phyloP scores from a whole-genome alignment of 2,797 vertebrate species.

The Phaenicophaeus curvirostris region DNA sequence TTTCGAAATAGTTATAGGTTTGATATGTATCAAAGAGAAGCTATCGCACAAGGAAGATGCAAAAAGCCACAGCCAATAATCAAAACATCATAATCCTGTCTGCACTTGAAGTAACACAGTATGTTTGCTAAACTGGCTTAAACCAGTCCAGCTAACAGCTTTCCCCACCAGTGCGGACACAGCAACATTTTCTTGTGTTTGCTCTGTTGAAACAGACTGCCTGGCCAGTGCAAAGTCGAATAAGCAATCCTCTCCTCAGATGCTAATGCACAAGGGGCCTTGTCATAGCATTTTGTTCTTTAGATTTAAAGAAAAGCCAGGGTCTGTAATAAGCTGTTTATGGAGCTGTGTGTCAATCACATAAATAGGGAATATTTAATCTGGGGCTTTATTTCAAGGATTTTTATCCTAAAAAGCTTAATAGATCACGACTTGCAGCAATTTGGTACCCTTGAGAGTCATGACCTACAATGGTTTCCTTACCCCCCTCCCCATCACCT shows the following conservation, averaged over 20 bases:
- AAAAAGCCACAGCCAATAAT: background rate
- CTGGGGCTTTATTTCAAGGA: background rate
- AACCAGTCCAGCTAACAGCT: constrained; percentile 1
- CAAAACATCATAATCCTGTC: background rate
- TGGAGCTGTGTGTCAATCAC: background rate
- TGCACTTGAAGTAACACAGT: background rate
- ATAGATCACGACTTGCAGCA: background rate
- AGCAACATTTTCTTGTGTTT: background rate
- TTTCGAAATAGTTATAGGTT: background rate
- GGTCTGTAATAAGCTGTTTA: background rate
- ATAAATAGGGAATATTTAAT: background rate
- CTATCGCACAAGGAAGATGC: background rate
- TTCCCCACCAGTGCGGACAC: background rate
- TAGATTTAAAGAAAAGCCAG: background rate
- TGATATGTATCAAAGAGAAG: background rate
- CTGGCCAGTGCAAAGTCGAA: constrained; percentile 5
- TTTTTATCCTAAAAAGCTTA: background rate
- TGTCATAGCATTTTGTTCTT: background rate
- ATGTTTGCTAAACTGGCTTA: background rate
- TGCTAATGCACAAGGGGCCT: background rate
- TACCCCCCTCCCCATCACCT: background rate
- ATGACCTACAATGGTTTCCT: background rate
- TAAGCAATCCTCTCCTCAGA: background rate
- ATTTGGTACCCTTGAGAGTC: background rate
- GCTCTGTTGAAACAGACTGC: background rate